Evolutionary conservation across 2,113 vertebrate genomes (phyloP), one percentile per base, ranked within the genome.

Genomic region (Rhabdomys dilectus): DNA sequence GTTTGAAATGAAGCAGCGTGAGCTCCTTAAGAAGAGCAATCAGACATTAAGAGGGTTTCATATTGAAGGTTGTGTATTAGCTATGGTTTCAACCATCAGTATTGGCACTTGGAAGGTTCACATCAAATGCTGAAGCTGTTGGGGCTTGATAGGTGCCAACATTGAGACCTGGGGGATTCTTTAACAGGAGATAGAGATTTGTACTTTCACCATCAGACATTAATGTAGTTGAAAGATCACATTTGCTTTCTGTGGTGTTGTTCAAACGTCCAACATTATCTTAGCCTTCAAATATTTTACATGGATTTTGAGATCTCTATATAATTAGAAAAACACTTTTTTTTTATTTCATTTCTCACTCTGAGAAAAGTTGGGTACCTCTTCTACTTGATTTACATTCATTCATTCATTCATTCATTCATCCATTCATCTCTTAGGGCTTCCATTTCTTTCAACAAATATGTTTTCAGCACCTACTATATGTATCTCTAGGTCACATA

Each of bases 1-100:
- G 97, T 98, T 98, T 98, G 98, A 98, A 98, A 98, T 91, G 95
- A 98, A 98, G 96, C 98, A 98, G 97, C 97, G 29, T 98, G 98
- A 98, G 93, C 96, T 97, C 97, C 98, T 98, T 98, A 95, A 96
- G 98, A 98, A 98, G 95, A 98, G 97, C 98, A 98, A 98, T 98
- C 98, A 98, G 98, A 98, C 96, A 97, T 98, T 97, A 98, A 98
- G 97, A 98, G 96, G 96, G 97, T 98, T 98, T 98, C 98, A 97
- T 94, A 88, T 92, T 96, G 95, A 98, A 95, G 85, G 75, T 89
- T 97, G 86, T 98, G 75, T 98, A 98, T 98, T 98, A 97, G 97
- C 95, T 98, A 98, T 98, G 98, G 95, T 22, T 1, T 97, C 98
- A 98, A 98, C 98, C 98, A 97, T 97, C 98, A 98, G 97, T 98